Evolutionary conservation across 2,888 invertebrate species (phyloP), one percentile per base, ranked within the genome.

Genomic region (Eurytoma adleriae): DNA sequence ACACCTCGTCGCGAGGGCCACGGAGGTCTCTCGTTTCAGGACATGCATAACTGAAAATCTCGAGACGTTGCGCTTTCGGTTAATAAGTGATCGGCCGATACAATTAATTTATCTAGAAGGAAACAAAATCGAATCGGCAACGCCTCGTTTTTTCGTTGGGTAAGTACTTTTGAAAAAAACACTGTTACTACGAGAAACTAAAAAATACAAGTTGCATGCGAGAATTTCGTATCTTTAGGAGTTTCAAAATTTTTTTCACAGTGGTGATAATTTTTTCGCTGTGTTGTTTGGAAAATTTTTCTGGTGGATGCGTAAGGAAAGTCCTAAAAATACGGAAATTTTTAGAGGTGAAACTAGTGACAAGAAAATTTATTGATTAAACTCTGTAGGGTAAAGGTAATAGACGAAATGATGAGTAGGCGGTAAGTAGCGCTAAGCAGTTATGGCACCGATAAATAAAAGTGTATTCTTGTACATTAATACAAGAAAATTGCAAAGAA

Each of bases 381-480:
- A 66, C 13, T 10, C 13, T 62, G 61, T n/a, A 24, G 52, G 16
- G 40, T 74, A 50, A 2, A 78, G 57, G 30, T 7, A 13, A 71
- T 0, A 66, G 10, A 66, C 4, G 66, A 70, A 5, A 68, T 13
- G 18, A 59, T 50, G 40, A 79, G 40, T 40, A 40, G 61, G 30
- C 61, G 14, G 27, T 79, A 57, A 66, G 70, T 59, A 67, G 75
- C 66, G 79, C 66, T 52, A 79, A 79, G 75, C 75, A 40, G 69
- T 64, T 79, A 75, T 56, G 52, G 66, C 68, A 48, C 67, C 73
- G 73, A 59, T 75, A 61, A 68, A 24, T 69, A 5, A 10, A 10
- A 54, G 54, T 57, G 14, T n/a, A 48, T 20, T 24, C n/a, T 48
- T 7, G 40, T 40, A 40, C 3, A 40, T 20, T 7, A 24, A 20